These are phyloP conservation scores for Aricia agestis DNA, from an alignment of 1,140 invertebrate species.

Conservation along the genomic window DNA sequence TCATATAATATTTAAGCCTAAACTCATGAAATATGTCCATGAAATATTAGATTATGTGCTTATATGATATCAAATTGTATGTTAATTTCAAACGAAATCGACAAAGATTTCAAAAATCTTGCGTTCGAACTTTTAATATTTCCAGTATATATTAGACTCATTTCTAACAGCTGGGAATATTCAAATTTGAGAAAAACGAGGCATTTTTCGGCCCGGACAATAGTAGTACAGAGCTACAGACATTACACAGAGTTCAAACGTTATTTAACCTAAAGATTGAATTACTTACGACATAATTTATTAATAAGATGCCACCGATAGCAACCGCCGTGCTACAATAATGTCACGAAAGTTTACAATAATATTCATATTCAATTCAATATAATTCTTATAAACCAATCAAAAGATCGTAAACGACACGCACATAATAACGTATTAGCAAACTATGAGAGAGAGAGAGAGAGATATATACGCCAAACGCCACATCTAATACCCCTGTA, in stretches of 20 bases:
- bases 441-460: constrained; percentile 25
- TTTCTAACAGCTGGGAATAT: not conserved
- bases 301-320: constrained; percentile 7
- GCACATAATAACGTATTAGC: constrained; percentile 18
- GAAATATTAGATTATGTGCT: not conserved
- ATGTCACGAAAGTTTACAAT: constrained; percentile 4
- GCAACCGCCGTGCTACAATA: not conserved
- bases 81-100: not conserved
- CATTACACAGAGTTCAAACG: constrained; percentile 3
- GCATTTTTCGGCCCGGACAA: not conserved
- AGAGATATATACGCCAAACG: constrained; percentile 31
- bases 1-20: constrained; percentile 28
- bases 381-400: constrained; percentile 12
- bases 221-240: not conserved
- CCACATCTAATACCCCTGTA: constrained; percentile 71
- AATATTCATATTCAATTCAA: constrained; percentile 2
- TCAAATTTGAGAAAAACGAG: not conserved
- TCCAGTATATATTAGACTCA: not conserved
- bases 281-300: constrained; percentile 14
- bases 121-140: not conserved
- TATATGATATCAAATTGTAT: not conserved
- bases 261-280: not conserved
- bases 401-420: constrained; percentile 2
- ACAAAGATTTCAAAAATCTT: not conserved
- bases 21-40: constrained; percentile 27